Evolutionary conservation across 2,797 vertebrate genomes (phyloP).

Genomic region (Chaetophractus vellerosus): DNA sequence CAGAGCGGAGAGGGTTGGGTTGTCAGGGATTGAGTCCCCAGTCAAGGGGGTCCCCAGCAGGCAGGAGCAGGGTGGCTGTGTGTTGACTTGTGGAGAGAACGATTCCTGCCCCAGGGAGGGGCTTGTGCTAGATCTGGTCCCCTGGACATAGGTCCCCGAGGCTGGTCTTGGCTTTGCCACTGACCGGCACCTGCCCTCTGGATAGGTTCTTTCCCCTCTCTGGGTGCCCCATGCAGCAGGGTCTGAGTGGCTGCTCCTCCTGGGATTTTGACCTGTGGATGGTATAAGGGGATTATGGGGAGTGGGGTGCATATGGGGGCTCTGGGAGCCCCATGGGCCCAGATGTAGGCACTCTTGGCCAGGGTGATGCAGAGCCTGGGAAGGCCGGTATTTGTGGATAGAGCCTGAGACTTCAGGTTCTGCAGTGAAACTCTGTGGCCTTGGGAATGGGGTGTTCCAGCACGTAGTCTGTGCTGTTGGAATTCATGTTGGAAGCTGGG

Average conservation of each 20-base stretch:
- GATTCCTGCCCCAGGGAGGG: background rate
- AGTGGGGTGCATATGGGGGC: background rate
- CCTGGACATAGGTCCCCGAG: background rate
- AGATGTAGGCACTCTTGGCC: background rate
- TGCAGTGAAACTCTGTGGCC: background rate
- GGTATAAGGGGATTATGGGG: background rate
- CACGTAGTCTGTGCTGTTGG: background rate
- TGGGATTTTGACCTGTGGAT: background rate
- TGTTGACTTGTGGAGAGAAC: background rate
- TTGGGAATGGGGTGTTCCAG: background rate
- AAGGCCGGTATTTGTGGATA: background rate
- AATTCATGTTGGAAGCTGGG: background rate
- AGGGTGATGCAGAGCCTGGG: background rate
- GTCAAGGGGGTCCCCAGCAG: background rate
- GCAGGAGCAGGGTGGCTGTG: background rate
- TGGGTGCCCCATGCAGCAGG: background rate
- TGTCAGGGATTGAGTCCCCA: background rate
- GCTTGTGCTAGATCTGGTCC: background rate
- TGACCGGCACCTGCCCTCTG: background rate
- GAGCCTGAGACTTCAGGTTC: background rate
- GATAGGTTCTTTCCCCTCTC: accelerated
- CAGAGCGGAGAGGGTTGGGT: background rate
- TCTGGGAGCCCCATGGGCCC: background rate
- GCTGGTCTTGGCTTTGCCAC: background rate
- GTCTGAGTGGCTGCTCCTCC: background rate